phyloP scores from a whole-genome alignment of 2,797 vertebrate genomes.

The Luscinia megarhynchos region DNA sequence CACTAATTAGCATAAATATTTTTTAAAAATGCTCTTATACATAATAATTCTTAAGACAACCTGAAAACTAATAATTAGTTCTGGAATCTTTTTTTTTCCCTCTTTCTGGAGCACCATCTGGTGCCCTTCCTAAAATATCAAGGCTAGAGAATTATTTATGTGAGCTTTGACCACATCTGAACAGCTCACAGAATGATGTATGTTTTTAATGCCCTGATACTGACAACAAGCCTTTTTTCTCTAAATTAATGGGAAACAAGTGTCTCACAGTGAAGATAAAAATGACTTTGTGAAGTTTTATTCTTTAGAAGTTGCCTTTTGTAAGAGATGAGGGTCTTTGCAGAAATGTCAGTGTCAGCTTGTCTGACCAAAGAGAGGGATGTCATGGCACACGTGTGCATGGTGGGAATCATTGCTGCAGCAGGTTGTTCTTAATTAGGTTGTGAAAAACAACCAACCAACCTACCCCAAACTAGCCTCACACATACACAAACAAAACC shows the following conservation, averaged over 20 bases:
- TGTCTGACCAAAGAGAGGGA: neutral
- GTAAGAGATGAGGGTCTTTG: neutral
- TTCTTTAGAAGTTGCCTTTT: neutral
- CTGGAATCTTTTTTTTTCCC: neutral
- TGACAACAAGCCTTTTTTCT: constrained; percentile 53
- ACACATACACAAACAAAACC: neutral
- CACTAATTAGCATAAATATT: neutral
- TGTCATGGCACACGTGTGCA: fast-evolving
- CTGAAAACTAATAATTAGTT: constrained; percentile 32
- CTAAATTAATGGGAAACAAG: constrained; percentile 62
- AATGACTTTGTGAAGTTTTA: constrained; percentile 58
- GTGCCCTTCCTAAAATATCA: constrained; percentile 45
- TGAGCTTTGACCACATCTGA: constrained; percentile 49
- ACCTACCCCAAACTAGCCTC: neutral
- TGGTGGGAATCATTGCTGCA: fast-evolving
- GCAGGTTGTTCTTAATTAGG: neutral
- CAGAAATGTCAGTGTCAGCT: neutral
- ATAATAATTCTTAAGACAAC: neutral
- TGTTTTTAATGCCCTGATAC: constrained; percentile 43
- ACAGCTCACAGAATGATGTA: constrained; percentile 39
- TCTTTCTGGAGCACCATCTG: constrained; percentile 44
- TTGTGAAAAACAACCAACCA: neutral
- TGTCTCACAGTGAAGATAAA: neutral
- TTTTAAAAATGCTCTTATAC: neutral
- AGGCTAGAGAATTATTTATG: constrained; percentile 54